Evolutionary conservation across 2,888 invertebrate species (phyloP), one percentile per base, ranked within the genome.

Genomic region (Deroplatys truncata): DNA sequence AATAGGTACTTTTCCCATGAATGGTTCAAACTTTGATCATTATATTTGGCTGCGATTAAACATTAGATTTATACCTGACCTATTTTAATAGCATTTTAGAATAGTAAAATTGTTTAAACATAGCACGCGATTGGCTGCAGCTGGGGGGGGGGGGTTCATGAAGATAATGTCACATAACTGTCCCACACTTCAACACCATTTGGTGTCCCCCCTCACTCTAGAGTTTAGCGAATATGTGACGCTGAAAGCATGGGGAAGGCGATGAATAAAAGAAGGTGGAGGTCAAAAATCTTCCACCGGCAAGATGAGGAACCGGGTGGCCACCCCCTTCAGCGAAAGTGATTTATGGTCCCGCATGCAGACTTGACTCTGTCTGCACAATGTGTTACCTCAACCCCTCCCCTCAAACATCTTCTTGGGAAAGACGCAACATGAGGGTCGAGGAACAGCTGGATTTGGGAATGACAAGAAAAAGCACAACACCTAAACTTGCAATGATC

Each of bases 331-430:
- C 31, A 35, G 82, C 43, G 20, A 25, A 29, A 31, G 87, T 87
- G 87, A 87, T 87, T 87, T 87, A 87, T 87, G 87, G 83, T n/a
- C 82, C 82, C 72, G 82, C 87, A 87, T 35, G 87, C 87, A 83
- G 56, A 83, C 87, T 83, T 87, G 87, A 87, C 87, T 72, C 56
- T 72, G 56, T 72, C 56, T 72, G 56, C 56, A 72, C 56, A 72
- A 72, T 72, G 56, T 72, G 56, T 72, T 72, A 72, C 56, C 56
- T 72, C 56, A 72, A 16, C 56, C 56, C 25, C 56, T 7, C 56
- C 25, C 56, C 56, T 20, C 56, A 16, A 20, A 25, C 56, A 43
- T 43, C 43, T 43, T 43, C 56, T 72, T 72, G 56, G 56, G 56
- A 72, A 72, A 72, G 56, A 72, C 56, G 56, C 56, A 72, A 72